Percentiles rank a stretch among this genome's conserved stretches.
Evolutionary conservation across 2,113 vertebrate species (phyloP).

Genomic region (Passer montanus): DNA sequence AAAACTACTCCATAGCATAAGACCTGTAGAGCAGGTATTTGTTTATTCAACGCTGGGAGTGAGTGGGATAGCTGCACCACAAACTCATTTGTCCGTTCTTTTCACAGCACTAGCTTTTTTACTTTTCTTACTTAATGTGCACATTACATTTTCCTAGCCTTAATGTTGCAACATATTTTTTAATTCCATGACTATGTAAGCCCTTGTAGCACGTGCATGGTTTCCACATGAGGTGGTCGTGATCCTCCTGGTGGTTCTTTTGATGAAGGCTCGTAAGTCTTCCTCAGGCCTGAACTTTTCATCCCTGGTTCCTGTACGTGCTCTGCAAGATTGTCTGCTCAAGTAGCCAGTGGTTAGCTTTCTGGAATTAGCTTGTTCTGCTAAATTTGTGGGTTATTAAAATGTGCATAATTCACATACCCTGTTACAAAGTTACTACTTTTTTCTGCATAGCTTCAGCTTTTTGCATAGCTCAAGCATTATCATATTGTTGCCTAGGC

Average conservation of each 20-base stretch:
- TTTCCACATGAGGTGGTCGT: fast-evolving
- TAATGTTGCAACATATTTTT: background rate
- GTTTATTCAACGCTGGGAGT: fast-evolving
- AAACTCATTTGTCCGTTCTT: background rate
- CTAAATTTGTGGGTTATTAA: background rate
- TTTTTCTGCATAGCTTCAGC: background rate
- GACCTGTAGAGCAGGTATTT: fast-evolving
- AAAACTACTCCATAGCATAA: background rate
- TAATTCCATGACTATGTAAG: background rate
- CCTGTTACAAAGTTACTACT: background rate
- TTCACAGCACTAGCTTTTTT: background rate
- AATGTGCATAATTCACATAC: fast-evolving
- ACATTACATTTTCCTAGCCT: background rate
- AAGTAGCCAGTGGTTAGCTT: background rate
- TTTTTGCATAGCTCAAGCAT: background rate
- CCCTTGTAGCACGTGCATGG: fast-evolving
- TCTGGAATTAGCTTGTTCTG: background rate
- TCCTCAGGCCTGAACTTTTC: background rate
- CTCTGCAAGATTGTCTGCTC: background rate
- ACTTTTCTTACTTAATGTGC: background rate
- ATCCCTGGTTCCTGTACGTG: fast-evolving
- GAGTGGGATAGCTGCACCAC: background rate
- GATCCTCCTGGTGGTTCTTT: background rate
- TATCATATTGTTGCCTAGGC: too few species aligned
- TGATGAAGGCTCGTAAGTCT: background rate